phyloP scores from a whole-genome alignment of 2,888 invertebrate species.

The Desoria tigrina region DNA sequence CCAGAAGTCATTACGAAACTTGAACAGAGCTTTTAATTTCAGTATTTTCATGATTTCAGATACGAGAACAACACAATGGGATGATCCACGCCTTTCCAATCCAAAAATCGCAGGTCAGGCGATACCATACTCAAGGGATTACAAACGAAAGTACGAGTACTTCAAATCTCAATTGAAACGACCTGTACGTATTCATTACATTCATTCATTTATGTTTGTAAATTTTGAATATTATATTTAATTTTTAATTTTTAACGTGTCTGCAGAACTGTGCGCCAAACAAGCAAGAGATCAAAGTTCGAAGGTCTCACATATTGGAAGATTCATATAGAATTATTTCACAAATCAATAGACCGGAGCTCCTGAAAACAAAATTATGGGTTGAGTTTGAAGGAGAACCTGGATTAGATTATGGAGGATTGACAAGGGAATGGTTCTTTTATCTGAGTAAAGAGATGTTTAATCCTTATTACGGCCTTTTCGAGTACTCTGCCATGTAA shows the following conservation, averaged over 20 bases:
- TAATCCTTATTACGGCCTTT: slow-evolving; percentile 98
- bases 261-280: slow-evolving; percentile 90
- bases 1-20: no score
- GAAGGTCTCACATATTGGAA: slow-evolving; percentile 87
- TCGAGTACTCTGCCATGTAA: slow-evolving; percentile 98
- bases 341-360: slow-evolving; percentile 78
- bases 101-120: slow-evolving; percentile 94
- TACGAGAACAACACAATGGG: slow-evolving; percentile 97
- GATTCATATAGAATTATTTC: slow-evolving; percentile 96
- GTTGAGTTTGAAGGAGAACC: slow-evolving; percentile 98
- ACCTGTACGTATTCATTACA: slow-evolving; percentile 67
- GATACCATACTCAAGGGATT: slow-evolving; percentile 97
- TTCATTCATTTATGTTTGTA: no score
- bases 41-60: slow-evolving; percentile 64
- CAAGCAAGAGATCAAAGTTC: slow-evolving; percentile 92
- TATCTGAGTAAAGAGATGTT: slow-evolving; percentile 98
- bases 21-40: no score
- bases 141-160: slow-evolving; percentile 98
- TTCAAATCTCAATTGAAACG: slow-evolving; percentile 94
- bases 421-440: slow-evolving; percentile 98
- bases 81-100: slow-evolving; percentile 91
- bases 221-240: neutral
- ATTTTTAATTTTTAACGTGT: neutral
- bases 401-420: slow-evolving; percentile 92
- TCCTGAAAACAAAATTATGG: slow-evolving; percentile 97